Evolutionary conservation across 2,797 vertebrate genomes (phyloP).

Genomic region (Sibirionetta formosa): DNA sequence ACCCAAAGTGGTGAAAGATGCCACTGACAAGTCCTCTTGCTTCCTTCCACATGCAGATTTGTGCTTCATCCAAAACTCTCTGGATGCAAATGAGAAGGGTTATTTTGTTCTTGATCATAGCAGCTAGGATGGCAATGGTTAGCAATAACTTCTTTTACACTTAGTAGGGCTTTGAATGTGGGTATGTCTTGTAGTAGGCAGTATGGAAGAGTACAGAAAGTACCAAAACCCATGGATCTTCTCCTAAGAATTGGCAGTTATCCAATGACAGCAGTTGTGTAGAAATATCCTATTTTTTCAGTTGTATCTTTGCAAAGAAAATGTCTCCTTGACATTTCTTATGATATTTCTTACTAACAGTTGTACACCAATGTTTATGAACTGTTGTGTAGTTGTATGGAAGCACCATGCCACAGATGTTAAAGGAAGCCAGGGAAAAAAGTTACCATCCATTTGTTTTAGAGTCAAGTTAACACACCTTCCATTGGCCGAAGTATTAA

Average conservation of each 20-base stretch:
- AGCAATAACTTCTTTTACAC: background rate
- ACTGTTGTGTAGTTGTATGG: background rate
- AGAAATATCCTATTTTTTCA: background rate
- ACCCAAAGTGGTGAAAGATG: background rate
- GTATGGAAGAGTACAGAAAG: background rate
- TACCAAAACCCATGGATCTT: accelerated
- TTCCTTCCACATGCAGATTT: background rate
- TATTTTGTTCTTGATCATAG: background rate
- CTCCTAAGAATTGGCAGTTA: background rate
- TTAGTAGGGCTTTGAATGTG: background rate
- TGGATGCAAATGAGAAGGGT: background rate
- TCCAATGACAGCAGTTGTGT: background rate
- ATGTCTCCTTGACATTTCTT: background rate
- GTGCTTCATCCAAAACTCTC: background rate
- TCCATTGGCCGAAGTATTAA: background rate
- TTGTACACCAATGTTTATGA: background rate
- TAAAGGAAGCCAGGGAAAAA: background rate
- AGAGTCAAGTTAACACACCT: background rate
- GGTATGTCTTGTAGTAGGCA: background rate
- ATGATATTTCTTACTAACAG: background rate
- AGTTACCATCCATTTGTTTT: background rate
- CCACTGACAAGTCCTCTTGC: background rate
- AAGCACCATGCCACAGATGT: background rate
- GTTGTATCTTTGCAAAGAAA: background rate
- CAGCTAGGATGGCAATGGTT: background rate